These are phyloP conservation scores for Campaea margaritaria DNA, from an alignment of 2,888 invertebrate species.

Conservation along the genomic window DNA sequence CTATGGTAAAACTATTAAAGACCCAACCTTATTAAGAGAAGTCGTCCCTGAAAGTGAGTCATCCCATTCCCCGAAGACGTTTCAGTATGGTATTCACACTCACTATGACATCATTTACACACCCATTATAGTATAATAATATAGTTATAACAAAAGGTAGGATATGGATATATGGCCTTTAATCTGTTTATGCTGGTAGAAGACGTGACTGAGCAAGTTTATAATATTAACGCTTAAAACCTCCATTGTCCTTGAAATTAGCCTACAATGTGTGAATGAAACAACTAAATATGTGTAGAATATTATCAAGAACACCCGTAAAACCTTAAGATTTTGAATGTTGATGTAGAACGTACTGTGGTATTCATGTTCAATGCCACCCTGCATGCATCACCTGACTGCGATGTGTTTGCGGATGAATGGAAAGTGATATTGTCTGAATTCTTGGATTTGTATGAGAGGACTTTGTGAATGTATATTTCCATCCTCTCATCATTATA, in stretches of 20 bases:
- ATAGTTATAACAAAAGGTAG: neutral
- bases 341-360: too few species aligned
- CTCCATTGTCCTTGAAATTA: neutral
- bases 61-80: slow-evolving; percentile 18
- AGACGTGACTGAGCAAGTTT: neutral
- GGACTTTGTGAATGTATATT: too few species aligned
- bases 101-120: slow-evolving; percentile 30
- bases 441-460: too few species aligned
- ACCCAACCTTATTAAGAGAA: slow-evolving; percentile 16
- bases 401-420: too few species aligned
- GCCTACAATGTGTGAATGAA: neutral
- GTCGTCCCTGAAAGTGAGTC: slow-evolving; percentile 28
- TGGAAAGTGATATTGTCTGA: too few species aligned
- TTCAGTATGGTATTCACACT: slow-evolving; percentile 17
- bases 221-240: neutral
- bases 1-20: too few species aligned
- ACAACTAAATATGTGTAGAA: too few species aligned
- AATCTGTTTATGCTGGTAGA: slow-evolving; percentile 4
- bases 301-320: too few species aligned
- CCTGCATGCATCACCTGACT: too few species aligned
- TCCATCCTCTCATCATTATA: too few species aligned
- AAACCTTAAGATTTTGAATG: too few species aligned
- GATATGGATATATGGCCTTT: neutral
- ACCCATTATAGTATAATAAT: slow-evolving; percentile 9
- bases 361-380: too few species aligned